Evolutionary conservation across 2,797 vertebrate genomes (phyloP), one percentile per base, ranked within the genome.

Genomic region (Pangasius djambal): DNA sequence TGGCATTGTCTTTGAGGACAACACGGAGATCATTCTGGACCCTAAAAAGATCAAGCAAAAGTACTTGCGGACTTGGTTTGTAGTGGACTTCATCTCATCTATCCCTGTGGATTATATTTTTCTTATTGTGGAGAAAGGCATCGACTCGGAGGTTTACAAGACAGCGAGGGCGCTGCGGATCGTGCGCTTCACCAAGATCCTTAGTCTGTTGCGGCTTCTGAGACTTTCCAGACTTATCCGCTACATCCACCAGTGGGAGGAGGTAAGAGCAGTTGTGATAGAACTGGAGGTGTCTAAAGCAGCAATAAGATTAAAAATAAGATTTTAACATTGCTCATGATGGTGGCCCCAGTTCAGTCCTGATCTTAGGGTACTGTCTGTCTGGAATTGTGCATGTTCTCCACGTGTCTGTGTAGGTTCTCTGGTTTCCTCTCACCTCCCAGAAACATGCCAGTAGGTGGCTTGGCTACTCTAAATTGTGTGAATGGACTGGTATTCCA

Each of bases 101-200:
- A 99, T 99, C 92, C 98, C 98, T 0, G 98, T 99, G 97, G 98
- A 99, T 97, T 99, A 99, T 89, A 98, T 99, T 94, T 99, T 99
- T 95, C 98, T 99, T 93, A 99, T 99, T 1, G 98, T 99, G 93
- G 98, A 99, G 95, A 98, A 97, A 92, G 98, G 98, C 88, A 99
- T 99, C 0, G 98, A 99, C 95, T 99, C 98, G 0, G 98, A 99
- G 93, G 97, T 99, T 87, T 99, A 99, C 93, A 99, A 99, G 94
- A 99, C 98, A 0, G 98, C 98, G 1, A 97, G 98, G 0, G 98
- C 98, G 0, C 96, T 99, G 67, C 96, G 98, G 84, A 99, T 99
- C 0, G 98, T 99, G 20, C 97, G 98, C 75, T 99, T 99, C 95
- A 99, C 98, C 2, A 99, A 99, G 94, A 99, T 99, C 93, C 97